Conservation (phyloP, 2,113 vertebrate genomes). For the Spea bombifrons region DNA sequence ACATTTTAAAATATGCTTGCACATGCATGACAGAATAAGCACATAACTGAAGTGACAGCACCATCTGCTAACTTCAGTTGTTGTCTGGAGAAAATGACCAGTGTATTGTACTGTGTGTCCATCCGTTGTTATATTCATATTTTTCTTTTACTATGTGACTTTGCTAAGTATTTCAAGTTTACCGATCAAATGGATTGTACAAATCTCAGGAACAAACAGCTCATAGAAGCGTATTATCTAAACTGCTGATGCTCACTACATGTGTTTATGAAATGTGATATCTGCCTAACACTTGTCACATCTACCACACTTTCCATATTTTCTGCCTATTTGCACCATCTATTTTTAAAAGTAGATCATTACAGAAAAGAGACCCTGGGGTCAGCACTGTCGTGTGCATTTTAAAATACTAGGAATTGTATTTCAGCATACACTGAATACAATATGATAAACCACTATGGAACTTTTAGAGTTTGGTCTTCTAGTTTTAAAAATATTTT, state of each 20-base stretch:
- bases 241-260: conserved; percentile 23
- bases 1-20: conserved; percentile 72
- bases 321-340: conserved; percentile 33
- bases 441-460: no score
- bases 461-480: no score
- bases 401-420: neutral
- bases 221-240: neutral
- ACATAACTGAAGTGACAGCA: conserved; percentile 76
- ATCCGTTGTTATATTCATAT: conserved; percentile 63
- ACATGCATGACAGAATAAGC: conserved; percentile 77
- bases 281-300: conserved; percentile 47
- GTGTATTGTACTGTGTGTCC: conserved; percentile 61
- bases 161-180: conserved; percentile 70
- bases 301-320: conserved; percentile 35
- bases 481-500: no score
- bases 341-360: conserved; percentile 13
- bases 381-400: neutral
- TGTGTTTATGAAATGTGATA: conserved; percentile 33
- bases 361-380: neutral
- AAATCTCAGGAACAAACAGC: conserved; percentile 47
- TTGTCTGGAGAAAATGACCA: conserved; percentile 67
- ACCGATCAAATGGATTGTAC: conserved; percentile 70
- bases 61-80: conserved; percentile 79
- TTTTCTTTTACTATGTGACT: conserved; percentile 66
- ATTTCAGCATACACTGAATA: neutral